phyloP scores from a whole-genome alignment of 2,888 invertebrate species.

The Hirtodrosophila alboralis region DNA sequence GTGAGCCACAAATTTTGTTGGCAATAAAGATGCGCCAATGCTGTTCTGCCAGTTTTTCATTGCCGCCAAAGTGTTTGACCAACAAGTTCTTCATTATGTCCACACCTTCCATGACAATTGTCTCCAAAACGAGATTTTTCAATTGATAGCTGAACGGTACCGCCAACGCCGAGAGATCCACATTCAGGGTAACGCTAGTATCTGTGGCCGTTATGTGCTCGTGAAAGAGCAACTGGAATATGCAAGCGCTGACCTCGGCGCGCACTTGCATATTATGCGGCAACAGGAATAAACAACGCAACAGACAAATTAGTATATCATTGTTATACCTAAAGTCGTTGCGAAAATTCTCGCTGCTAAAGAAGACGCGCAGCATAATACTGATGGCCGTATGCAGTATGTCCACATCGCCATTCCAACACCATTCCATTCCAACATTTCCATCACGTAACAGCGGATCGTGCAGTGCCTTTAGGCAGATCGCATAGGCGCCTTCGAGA shows the following conservation, averaged over 20 bases:
- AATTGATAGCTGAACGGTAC: constrained; percentile 72
- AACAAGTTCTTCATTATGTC: constrained; percentile 20
- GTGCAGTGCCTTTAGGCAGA: constrained; percentile 18
- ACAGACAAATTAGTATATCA: constrained; percentile 62
- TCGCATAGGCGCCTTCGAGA: constrained; percentile 7
- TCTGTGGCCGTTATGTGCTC: constrained; percentile 57
- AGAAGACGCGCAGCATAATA: constrained; percentile 74
- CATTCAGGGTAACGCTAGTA: constrained; percentile 45
- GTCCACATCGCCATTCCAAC: neutral
- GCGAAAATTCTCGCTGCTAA: constrained; percentile 70
- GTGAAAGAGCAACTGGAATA: constrained; percentile 76
- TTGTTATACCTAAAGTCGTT: constrained; percentile 17
- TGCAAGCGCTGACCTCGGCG: constrained; percentile 69
- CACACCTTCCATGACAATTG: constrained; percentile 24
- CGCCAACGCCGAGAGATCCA: constrained; percentile 59
- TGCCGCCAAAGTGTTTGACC: constrained; percentile 27
- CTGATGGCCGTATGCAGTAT: constrained; percentile 72
- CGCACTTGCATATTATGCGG: constrained; percentile 69
- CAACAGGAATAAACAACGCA: constrained; percentile 36
- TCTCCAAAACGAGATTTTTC: constrained; percentile 2
- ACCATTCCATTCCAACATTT: too few species aligned
- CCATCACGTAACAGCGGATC: constrained; percentile 17
- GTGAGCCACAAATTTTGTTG: constrained; percentile 17
- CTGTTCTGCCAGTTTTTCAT: constrained; percentile 28
- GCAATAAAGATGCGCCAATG: constrained; percentile 67